Conservation (phyloP, 2,888 invertebrate genomes). For the Hipparchia sbordonii region DNA sequence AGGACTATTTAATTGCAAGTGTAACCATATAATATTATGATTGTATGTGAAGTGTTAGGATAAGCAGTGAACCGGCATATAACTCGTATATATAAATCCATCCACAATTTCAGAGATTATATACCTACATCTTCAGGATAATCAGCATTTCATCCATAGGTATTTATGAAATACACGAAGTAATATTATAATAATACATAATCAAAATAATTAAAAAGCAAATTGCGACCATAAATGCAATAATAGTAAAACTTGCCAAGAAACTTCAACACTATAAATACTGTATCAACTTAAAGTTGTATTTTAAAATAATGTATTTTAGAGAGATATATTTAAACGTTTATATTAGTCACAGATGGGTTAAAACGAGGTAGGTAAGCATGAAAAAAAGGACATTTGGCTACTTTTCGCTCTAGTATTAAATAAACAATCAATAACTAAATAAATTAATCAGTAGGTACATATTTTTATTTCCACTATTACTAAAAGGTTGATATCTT, state of each 20-base stretch:
- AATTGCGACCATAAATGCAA: constrained; percentile 29
- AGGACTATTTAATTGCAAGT: background rate
- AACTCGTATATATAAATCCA: too few species aligned
- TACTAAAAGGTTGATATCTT: too few species aligned
- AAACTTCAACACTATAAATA: constrained; percentile 58
- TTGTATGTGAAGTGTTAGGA: too few species aligned
- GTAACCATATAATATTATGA: background rate
- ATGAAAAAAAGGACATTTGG: background rate
- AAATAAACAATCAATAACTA: background rate
- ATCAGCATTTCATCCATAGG: too few species aligned
- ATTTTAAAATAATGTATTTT: constrained; percentile 68
- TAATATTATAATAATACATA: background rate
- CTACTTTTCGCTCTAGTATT: background rate
- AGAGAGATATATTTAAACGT: constrained; percentile 43
- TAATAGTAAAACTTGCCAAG: constrained; percentile 50
- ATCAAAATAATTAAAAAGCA: constrained; percentile 29
- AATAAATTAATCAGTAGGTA: background rate
- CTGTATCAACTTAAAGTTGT: constrained; percentile 48
- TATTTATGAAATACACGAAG: background rate
- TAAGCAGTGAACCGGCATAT: too few species aligned
- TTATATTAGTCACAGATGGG: background rate
- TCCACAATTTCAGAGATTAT: too few species aligned
- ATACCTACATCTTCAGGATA: too few species aligned
- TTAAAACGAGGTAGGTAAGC: background rate
- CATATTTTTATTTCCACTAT: too few species aligned